A percentile compares a stretch with the other conserved stretches of the same genome.
These are phyloP conservation scores for Drosophila paucipuncta DNA, from an alignment of 2,888 invertebrate species.

Conservation along the genomic window DNA sequence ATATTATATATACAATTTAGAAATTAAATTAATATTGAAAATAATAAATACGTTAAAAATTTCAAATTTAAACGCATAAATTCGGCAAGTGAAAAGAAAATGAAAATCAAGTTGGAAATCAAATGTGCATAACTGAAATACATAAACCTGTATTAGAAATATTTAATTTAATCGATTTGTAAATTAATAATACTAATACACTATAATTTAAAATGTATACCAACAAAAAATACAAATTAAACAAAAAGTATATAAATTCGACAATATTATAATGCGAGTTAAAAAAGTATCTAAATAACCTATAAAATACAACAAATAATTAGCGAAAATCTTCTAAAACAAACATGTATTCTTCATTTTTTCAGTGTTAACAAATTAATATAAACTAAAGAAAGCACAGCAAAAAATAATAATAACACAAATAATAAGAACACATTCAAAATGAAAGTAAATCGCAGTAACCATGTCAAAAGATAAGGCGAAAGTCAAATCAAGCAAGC, in stretches of 20 bases:
- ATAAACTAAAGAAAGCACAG: conserved; percentile 4
- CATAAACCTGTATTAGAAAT: not conserved
- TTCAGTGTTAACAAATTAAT: conserved; percentile 34
- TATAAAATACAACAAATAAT: not conserved
- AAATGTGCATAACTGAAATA: conserved; percentile 1
- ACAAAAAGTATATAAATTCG: not conserved
- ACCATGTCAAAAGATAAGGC: conserved; percentile 60
- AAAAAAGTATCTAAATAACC: not conserved
- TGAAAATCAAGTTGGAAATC: not conserved
- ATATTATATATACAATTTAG: not conserved
- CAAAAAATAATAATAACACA: not conserved
- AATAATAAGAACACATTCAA: conserved; percentile 2
- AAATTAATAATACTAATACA: not conserved
- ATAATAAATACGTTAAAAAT: not conserved
- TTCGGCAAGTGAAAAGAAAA: not conserved
- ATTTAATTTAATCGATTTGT: not conserved
- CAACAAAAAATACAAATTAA: not conserved
- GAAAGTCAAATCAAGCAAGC: conserved; percentile 39
- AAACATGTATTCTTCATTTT: not conserved
- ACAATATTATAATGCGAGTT: not conserved
- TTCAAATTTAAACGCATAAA: not conserved
- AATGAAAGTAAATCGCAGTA: conserved; percentile 5
- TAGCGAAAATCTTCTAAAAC: not conserved
- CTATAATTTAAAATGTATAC: not conserved
- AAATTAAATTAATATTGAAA: not conserved